Percentiles rank a stretch among this genome's conserved stretches.
Conservation (phyloP, 1,140 invertebrate genomes). For the Hylyphantes graminicola region DNA sequence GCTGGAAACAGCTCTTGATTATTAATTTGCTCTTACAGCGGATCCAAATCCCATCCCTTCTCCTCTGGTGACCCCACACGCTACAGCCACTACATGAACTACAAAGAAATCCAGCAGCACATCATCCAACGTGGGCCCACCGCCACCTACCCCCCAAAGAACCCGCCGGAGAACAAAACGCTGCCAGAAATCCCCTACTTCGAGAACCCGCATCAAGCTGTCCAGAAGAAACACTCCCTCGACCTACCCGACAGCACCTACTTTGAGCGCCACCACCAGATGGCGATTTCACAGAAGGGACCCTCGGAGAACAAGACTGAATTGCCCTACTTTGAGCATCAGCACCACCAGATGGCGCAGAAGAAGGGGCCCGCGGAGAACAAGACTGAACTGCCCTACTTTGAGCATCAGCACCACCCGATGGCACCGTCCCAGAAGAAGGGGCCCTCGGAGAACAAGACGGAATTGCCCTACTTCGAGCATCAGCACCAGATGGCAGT, state of each 20-base stretch:
- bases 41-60: constrained; percentile 10
- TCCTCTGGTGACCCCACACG: constrained; percentile 72
- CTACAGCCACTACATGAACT: constrained; percentile 84
- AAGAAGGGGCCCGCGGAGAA: no score
- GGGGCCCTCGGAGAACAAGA: background rate
- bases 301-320: no score
- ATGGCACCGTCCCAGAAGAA: no score
- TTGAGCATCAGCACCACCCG: no score
- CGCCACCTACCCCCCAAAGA: background rate
- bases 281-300: background rate
- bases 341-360: background rate
- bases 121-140: constrained; percentile 68
- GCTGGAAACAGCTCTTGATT: background rate
- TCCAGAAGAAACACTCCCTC: background rate
- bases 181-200: background rate
- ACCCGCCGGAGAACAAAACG: background rate
- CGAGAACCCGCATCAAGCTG: background rate
- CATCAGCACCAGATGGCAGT: background rate
- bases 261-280: constrained; percentile 1
- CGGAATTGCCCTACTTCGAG: background rate
- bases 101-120: constrained; percentile 85
- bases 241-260: background rate
- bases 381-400: no score
- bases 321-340: background rate
- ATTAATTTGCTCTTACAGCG: background rate